These are phyloP conservation scores for Solea senegalensis DNA, from an alignment of 2,113 vertebrate genomes.

Conservation along the genomic window DNA sequence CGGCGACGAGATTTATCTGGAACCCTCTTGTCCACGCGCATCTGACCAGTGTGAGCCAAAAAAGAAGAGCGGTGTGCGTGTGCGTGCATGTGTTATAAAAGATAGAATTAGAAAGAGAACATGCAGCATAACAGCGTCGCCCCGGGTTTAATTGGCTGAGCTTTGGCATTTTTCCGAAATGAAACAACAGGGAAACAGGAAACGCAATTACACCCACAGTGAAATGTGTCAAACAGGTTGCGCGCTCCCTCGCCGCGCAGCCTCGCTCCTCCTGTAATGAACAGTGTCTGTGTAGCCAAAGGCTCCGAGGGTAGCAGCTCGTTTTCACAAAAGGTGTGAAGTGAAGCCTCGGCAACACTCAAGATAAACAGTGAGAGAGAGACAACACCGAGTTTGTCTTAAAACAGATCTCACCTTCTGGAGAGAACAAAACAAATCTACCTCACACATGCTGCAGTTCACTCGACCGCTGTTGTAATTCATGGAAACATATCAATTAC, in stretches of 20 bases:
- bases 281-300: slow-evolving; percentile 52
- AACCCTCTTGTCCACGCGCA: slow-evolving; percentile 46
- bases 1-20: slow-evolving; percentile 54
- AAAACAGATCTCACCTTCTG: slow-evolving; percentile 43
- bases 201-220: slow-evolving; percentile 62
- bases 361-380: slow-evolving; percentile 23
- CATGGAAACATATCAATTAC: slow-evolving; percentile 54
- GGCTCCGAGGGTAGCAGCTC: slow-evolving; percentile 45
- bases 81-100: background rate
- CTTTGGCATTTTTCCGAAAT: slow-evolving; percentile 55
- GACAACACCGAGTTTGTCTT: slow-evolving; percentile 18
- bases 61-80: background rate
- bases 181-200: slow-evolving; percentile 62
- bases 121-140: slow-evolving; percentile 5
- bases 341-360: slow-evolving; percentile 32
- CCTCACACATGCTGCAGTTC: background rate
- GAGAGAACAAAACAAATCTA: background rate
- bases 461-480: slow-evolving; percentile 37
- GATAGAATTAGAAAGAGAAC: background rate
- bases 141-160: slow-evolving; percentile 54
- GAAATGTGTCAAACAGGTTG: slow-evolving; percentile 68
- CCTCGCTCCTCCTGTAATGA: slow-evolving; percentile 55
- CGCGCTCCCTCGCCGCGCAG: slow-evolving; percentile 5
- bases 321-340: slow-evolving; percentile 65
- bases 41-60: slow-evolving; percentile 45